Evolutionary conservation across 2,888 invertebrate genomes (phyloP), one percentile per base, ranked within the genome.

Genomic region (Acrobasis repandana): DNA sequence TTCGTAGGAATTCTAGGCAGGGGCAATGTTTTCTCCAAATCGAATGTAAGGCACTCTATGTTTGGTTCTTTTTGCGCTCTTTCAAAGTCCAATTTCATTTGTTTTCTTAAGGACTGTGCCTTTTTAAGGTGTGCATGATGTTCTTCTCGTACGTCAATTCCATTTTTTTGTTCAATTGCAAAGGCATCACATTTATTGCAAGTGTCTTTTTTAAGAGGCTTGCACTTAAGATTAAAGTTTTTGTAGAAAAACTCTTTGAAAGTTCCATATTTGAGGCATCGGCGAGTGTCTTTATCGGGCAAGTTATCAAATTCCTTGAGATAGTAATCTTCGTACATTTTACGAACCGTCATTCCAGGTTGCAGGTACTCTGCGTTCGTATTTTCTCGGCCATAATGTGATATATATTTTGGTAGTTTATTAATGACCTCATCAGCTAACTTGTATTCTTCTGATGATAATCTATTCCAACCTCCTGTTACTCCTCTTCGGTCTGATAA

Each of bases 1-100:
- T 63, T 67, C n/a, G 71, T 73, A 16, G 73, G 68, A 38, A 70
- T 18, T 62, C 61, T 60, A 4, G 69, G 68, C 51, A 71, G 56
- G 43, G 66, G 60, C 20, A 66, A 66, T 11, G 67, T 71, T 61
- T 70, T 67, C 67, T 70, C 65, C 59, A 72, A 63, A 51, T 66
- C 66, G 61, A 66, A 66, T 5, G 64, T 64, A 14, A 66, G 46
- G 9, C 60, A 60, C 58, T 66, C 64, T 49, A 63, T 38, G 20
- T 16, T 14, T n/a, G 6, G 15, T 56, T 63, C 47, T 49, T 16
- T 50, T 60, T 57, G 59, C 49, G 65, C 65, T 48, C 14, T 10
- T 47, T 20, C 18, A n/a, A n/a, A n/a, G 16, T 65, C 66, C 16
- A 60, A 33, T 50, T 63, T 64, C 66, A 66, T 67, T 48, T 65